Evolutionary conservation across 2,888 invertebrate species (phyloP).

Genomic region (Onthophagus sagittarius): DNA sequence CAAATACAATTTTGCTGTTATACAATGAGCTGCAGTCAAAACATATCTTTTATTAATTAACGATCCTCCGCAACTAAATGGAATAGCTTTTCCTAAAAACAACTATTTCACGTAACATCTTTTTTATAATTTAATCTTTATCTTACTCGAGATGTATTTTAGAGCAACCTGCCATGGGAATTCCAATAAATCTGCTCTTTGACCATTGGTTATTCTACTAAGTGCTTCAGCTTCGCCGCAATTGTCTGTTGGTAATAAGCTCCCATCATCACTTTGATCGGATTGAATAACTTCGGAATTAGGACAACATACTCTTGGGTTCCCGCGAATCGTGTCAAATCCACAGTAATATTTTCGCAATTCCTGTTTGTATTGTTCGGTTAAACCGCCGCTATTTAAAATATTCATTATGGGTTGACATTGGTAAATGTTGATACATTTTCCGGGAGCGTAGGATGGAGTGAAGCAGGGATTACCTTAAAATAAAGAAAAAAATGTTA

Average conservation of each 20-base stretch:
- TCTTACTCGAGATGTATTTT: slow-evolving; percentile 50
- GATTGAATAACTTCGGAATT: too few species aligned
- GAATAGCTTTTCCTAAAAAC: slow-evolving; percentile 26
- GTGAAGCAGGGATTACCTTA: slow-evolving; percentile 12
- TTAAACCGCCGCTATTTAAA: neutral
- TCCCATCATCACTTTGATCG: neutral
- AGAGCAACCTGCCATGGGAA: slow-evolving; percentile 75
- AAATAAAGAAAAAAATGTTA: slow-evolving; percentile 3
- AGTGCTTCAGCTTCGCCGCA: slow-evolving; percentile 57
- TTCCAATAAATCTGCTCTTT: slow-evolving; percentile 57
- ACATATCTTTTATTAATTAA: slow-evolving; percentile 50
- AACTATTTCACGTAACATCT: neutral
- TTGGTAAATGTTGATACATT: slow-evolving; percentile 6
- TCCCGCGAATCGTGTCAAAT: too few species aligned
- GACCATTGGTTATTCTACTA: slow-evolving; percentile 58
- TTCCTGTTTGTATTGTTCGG: neutral
- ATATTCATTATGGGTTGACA: slow-evolving; percentile 14
- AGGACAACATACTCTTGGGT: slow-evolving; percentile 19
- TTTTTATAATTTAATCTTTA: neutral
- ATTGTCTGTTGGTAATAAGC: slow-evolving; percentile 9
- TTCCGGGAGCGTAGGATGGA: slow-evolving; percentile 2
- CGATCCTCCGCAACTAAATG: slow-evolving; percentile 49
- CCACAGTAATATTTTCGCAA: slow-evolving; percentile 7
- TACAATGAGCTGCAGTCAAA: slow-evolving; percentile 59
- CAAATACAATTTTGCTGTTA: slow-evolving; percentile 19